phyloP scores from a whole-genome alignment of 2,888 invertebrate species.

The Horisme vitalbata region DNA sequence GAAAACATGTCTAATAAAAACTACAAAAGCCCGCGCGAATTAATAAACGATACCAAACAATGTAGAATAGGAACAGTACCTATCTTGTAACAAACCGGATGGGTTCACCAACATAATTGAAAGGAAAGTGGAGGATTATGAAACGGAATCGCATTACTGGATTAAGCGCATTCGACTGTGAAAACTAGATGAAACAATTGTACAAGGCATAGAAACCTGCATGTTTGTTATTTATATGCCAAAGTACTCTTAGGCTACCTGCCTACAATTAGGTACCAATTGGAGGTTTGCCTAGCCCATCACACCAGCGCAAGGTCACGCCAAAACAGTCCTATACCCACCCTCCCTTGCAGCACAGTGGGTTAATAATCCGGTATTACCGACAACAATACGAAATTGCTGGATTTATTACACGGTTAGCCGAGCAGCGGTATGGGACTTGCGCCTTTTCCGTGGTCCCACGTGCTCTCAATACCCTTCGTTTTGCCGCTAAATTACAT shows the following conservation, averaged over 20 bases:
- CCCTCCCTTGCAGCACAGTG: conserved; percentile 3
- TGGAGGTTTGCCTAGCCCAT: too few species aligned
- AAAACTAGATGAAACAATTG: conserved; percentile 27
- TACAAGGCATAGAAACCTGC: background rate
- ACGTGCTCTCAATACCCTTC: background rate
- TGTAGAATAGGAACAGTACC: conserved; percentile 13
- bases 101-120: conserved; percentile 22
- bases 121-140: conserved; percentile 31
- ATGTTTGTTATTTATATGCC: background rate
- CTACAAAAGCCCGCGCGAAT: too few species aligned
- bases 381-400: conserved; percentile 24
- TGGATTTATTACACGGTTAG: conserved; percentile 13
- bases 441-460: conserved; percentile 5
- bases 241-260: too few species aligned
- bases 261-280: background rate
- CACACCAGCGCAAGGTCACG: too few species aligned
- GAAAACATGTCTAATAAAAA: too few species aligned
- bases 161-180: conserved; percentile 28
- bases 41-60: conserved; percentile 4
- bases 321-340: background rate
- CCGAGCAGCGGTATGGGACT: conserved; percentile 11
- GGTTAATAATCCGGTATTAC: conserved; percentile 11
- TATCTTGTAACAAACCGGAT: conserved; percentile 23
- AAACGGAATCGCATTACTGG: conserved; percentile 29
- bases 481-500: background rate